Evolutionary conservation across 1,140 invertebrate species (phyloP).

Genomic region (Luehdorfia chinensis): DNA sequence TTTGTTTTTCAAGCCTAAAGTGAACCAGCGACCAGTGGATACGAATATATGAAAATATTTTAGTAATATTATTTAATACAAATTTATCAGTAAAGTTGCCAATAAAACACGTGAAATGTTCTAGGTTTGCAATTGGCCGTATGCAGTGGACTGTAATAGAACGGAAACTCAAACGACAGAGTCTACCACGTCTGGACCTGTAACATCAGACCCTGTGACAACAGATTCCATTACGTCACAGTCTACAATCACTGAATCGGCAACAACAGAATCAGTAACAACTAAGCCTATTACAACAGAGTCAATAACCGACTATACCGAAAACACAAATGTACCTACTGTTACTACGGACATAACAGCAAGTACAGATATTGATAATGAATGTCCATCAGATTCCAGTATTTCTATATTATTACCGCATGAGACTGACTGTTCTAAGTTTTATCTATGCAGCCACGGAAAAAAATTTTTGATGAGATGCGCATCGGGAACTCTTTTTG

Average conservation of each 20-base stretch:
- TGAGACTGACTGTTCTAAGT: constrained; percentile 45
- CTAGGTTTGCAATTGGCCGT: constrained; percentile 34
- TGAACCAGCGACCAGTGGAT: no score
- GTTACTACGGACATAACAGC: no score
- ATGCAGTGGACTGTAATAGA: constrained; percentile 23
- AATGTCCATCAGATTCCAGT: constrained; percentile 18
- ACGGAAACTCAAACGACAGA: neutral
- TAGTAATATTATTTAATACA: no score
- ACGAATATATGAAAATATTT: no score
- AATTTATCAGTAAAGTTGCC: no score
- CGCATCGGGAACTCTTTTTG: constrained; percentile 64
- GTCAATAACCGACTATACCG: no score
- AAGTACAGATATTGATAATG: neutral
- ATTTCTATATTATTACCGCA: constrained; percentile 37
- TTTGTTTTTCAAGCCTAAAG: no score
- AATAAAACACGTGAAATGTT: neutral
- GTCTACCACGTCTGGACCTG: constrained; percentile 2
- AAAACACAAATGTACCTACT: no score
- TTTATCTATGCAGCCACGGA: constrained; percentile 75
- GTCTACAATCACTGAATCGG: no score
- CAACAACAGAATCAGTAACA: no score
- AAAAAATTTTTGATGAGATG: constrained; percentile 34
- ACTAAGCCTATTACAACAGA: no score
- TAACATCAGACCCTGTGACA: neutral
- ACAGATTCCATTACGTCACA: neutral